These are phyloP conservation scores for Eupelmus urozonus DNA, from an alignment of 2,888 invertebrate species.

Conservation along the genomic window DNA sequence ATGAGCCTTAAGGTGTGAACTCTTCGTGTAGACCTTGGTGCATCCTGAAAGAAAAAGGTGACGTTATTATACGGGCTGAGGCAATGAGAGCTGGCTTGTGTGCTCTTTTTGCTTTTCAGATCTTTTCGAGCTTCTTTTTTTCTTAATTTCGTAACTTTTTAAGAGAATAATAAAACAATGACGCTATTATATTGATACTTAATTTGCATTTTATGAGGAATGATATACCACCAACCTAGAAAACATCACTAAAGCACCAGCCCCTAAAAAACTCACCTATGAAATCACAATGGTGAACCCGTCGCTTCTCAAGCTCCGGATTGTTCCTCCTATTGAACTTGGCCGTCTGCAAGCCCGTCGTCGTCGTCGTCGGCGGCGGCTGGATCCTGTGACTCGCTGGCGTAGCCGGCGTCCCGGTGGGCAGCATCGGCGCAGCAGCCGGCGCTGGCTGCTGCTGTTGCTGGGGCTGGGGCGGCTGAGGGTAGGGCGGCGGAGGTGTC, in stretches of 20 bases:
- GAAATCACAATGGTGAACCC: constrained; percentile 98
- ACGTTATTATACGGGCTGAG: constrained; percentile 6
- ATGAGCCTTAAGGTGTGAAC: constrained; percentile 98
- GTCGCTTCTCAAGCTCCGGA: constrained; percentile 95
- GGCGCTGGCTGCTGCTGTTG: constrained; percentile 22
- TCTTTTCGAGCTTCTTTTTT: constrained; percentile 20
- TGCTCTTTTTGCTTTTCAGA: constrained; percentile 3
- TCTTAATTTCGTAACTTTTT: background rate
- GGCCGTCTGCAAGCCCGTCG: background rate
- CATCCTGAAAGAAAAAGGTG: constrained; percentile 85
- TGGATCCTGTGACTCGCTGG: too few relatives aligned
- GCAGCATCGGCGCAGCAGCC: background rate
- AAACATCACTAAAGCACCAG: background rate
- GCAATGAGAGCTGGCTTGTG: constrained; percentile 22
- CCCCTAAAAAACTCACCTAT: constrained; percentile 81
- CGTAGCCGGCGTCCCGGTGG: constrained; percentile 64
- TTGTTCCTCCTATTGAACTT: constrained; percentile 97
- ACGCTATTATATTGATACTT: too few relatives aligned
- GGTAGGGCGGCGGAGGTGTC: constrained; percentile 89
- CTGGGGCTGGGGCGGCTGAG: constrained; percentile 76
- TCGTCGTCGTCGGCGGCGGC: constrained; percentile 65
- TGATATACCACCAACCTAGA: too few relatives aligned
- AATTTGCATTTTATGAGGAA: too few relatives aligned
- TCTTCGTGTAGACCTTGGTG: constrained; percentile 97
- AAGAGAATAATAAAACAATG: too few relatives aligned